Evolutionary conservation across 2,888 invertebrate genomes (phyloP), one percentile per base, ranked within the genome.

Genomic region (Sphaeridia pumilis): DNA sequence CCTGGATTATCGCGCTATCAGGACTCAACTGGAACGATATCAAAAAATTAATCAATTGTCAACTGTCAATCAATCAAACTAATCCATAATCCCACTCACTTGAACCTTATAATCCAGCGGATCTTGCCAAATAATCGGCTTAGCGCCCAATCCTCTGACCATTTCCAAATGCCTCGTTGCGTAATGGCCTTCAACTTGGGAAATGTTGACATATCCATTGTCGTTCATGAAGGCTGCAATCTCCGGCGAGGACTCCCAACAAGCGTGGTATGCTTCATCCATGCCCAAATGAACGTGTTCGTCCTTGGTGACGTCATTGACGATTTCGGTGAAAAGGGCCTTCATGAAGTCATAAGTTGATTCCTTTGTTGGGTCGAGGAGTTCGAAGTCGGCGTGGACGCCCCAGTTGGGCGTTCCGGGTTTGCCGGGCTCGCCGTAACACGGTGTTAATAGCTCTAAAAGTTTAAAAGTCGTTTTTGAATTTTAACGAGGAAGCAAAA

Each of bases 211-310:
- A 63, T 76, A 82, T 58, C 76, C 50, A 38, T 74, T 71, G 1
- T 70, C 58, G 12, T 67, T 60, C 80, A 86, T 82, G 68, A 80
- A 85, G 3, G 70, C 66, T 25, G 66, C 71, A 21, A 87, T 77
- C 26, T 76, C 72, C 2, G 81, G 79, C 69, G 62, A 62, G 22
- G 62, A 64, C 12, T 58, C 38, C 64, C 64, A 64, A 26, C 64
- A 64, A 28, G 54, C 48, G 21, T 55, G 56, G 45, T 64, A 64
- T 4, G 58, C 62, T 34, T 95, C 94, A 70, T 95, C 94, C 2
- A 90, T 93, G 4, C 94, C 94, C 1, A 94, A 70, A 71, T 95
- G 94, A 14, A 92, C 68, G 68, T 83, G 88, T 55, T 78, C 71
- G 63, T 92, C 90, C 0, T 81, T 81, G 69, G 92, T 92, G 10